These are phyloP conservation scores for Leptobrachium ailaonicum DNA, from an alignment of 2,113 vertebrate species.

Conservation along the genomic window DNA sequence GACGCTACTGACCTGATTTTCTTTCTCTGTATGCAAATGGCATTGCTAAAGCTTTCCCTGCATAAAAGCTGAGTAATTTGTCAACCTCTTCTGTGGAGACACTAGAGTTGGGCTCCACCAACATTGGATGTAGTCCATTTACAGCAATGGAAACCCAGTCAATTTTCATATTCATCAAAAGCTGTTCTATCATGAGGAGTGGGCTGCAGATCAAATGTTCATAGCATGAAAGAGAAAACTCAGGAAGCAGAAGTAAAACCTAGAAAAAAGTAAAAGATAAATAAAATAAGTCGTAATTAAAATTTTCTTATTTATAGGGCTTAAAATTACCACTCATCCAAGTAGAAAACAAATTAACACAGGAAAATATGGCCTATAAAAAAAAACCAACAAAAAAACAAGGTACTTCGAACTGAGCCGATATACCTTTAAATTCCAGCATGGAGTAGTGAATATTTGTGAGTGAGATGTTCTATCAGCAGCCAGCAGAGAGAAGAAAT, in stretches of 20 bases:
- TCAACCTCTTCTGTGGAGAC: constrained; percentile 80
- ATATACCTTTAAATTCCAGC: no score
- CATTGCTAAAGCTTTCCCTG: constrained; percentile 86
- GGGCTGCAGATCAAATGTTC: constrained; percentile 84
- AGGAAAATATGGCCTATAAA: no score
- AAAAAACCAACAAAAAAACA: no score
- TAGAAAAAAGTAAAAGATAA: constrained; percentile 49
- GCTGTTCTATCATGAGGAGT: constrained; percentile 91
- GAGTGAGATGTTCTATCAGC: no score
- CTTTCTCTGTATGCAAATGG: constrained; percentile 81
- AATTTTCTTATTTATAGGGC: not conserved
- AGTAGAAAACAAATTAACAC: no score
- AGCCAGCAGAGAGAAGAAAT: no score
- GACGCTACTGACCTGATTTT: constrained; percentile 77
- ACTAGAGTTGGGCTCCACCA: constrained; percentile 76
- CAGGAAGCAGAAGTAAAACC: constrained; percentile 87
- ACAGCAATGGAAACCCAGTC: constrained; percentile 85
- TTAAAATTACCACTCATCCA: no score
- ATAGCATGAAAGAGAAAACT: constrained; percentile 79
- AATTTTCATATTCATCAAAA: constrained; percentile 97
- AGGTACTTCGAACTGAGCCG: no score
- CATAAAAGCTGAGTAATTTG: constrained; percentile 81
- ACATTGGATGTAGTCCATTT: constrained; percentile 75
- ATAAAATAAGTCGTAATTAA: not conserved
- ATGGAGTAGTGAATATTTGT: no score